Base-by-base conservation (phyloP, 2,888 invertebrate species). In the Disparrhopalites patrizii region DNA sequence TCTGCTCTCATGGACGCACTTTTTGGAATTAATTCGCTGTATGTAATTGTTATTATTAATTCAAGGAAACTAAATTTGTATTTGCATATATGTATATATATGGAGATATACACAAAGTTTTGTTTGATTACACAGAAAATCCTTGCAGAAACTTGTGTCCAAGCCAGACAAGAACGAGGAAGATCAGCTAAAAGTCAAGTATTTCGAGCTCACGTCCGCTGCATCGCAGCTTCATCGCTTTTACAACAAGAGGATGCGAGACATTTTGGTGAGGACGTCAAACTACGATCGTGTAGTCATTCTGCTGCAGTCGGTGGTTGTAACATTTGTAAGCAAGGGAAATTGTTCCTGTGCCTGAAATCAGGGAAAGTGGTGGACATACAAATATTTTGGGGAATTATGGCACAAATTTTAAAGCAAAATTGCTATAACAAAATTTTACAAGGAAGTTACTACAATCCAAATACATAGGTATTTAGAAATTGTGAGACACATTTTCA, bases 141-240 rank as follows among this genome's bases (percentile, higher is more conserved):
- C 23, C 10, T 18, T 66, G 33, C 56, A 62, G 23, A 31, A 51
- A 33, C 7, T 62, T 20, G 55, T 33, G 5, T 15, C 3, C 4
- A 20, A 36, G n/a, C 25, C 15, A 25, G n/a, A 15, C n/a, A 51
- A 31, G 36, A 25, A 23, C 27, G 25, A 13, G 18, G 20, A 50
- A 4, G 65, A 60, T 8, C 28, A 31, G 18, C 18, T 68, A 15
- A 60, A 27, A 27, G 4, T 68, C 7, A 43, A 30, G n/a, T 68
- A 54, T 31, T 52, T 68, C 36, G 64, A 68, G 47, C 18, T 65
- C 5, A 68, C 65, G 23, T 60, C 61, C 1, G 54, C 65, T 15
- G 4, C 57, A 5, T 30, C 52, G 13, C 68, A 68, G 38, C 47
- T 68, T 50, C 61, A 65, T 47, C 60, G 68, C 15, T 68, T 68